Base-by-base conservation (phyloP, 1,140 invertebrate genomes). In the Heliconius melpomene region DNA sequence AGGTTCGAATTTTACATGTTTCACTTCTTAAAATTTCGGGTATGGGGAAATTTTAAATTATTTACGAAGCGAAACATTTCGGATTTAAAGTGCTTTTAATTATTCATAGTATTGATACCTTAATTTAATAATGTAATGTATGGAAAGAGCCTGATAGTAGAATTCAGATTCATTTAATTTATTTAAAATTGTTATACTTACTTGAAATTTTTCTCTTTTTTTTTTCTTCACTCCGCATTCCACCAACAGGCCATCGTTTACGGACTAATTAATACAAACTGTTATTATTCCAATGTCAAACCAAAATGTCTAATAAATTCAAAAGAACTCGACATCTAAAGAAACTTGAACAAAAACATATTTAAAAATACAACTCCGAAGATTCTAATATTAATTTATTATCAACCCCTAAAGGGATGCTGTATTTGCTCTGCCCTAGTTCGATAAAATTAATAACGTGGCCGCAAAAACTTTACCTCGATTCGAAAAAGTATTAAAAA, bases 381-480 rank as follows among this genome's bases (percentile, higher is more conserved):
- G 9, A 66, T 66, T 66, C 60, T 66, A 66, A 66, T 23, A 77
- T 77, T 23, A 77, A 77, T 77, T 52, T 77, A 71, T 77, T 52
- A 77, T 72, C 36, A 72, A 77, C 40, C 66, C 75, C 60, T 57
- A 72, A 77, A 72, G 66, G 23, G 75, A 77, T 77, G 57, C 57
- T 77, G 75, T 77, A 72, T 77, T 77, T 77, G 70, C 40, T 72
- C 75, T 71, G 38, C 75, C 40, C 75, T 52, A 50, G 75, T 77
- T 77, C 71, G 75, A 77, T 77, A 52, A 60, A 72, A 77, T 77
- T 52, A 77, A 52, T 77, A 77, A 77, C 36, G 57, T 54, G 11
- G 16, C 36, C 75, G 40, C 66, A 77, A 77, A 52, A 52, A 46
- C 3, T 46, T 52, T 52, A 20, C 50, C 50, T 52, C 50, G 16